Conservation (phyloP, 2,888 invertebrate species). For the Megamerina dolium region DNA sequence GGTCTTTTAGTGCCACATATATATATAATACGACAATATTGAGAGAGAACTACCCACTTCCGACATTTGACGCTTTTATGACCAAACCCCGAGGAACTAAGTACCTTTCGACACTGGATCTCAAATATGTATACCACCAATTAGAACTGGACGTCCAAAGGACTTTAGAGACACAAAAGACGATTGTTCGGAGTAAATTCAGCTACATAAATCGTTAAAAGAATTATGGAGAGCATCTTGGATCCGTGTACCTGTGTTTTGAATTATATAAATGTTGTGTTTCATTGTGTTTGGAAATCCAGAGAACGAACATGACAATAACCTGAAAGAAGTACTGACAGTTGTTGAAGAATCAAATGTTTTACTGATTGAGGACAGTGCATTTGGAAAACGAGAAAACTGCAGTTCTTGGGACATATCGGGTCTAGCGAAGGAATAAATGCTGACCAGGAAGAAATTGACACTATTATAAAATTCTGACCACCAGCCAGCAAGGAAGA, state of each 20-base stretch:
- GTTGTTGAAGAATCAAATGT: constrained; percentile 22
- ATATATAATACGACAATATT: constrained; percentile 7
- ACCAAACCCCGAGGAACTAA: constrained; percentile 20
- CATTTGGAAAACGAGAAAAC: constrained; percentile 6
- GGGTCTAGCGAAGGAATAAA: constrained; percentile 19
- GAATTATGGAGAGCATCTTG: constrained; percentile 27
- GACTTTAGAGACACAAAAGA: constrained; percentile 32
- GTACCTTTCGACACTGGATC: constrained; percentile 27
- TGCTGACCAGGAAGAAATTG: too few species aligned
- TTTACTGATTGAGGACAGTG: constrained; percentile 27
- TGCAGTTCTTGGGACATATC: constrained; percentile 16
- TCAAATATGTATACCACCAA: constrained; percentile 30
- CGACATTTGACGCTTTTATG: neutral
- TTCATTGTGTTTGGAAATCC: constrained; percentile 25
- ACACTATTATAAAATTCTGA: constrained; percentile 23
- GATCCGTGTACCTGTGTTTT: constrained; percentile 26
- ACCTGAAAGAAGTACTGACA: constrained; percentile 21
- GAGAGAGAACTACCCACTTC: too few species aligned
- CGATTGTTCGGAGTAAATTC: constrained; percentile 39
- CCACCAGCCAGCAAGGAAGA: constrained; percentile 27
- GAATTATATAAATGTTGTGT: constrained; percentile 22
- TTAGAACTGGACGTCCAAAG: constrained; percentile 17
- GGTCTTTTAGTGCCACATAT: too few species aligned
- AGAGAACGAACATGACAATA: constrained; percentile 28
- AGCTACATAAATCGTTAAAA: constrained; percentile 23